A percentile compares a stretch with the other conserved stretches of the same genome.
phyloP scores from a whole-genome alignment of 2,113 vertebrate genomes.

The Neolamprologus sp. region DNA sequence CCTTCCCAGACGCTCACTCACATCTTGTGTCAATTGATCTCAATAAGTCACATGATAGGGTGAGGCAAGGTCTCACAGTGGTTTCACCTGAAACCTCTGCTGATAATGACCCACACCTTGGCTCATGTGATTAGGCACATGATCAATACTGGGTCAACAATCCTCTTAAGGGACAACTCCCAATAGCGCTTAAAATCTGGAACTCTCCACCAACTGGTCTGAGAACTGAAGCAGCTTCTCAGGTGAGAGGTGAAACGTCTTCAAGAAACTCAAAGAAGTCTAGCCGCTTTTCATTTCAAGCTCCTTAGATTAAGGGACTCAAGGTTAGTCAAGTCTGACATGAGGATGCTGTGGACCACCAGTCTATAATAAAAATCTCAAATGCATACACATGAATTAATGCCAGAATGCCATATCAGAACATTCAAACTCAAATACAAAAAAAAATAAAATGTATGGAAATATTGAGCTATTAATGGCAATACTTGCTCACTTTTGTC shows the following conservation, averaged over 20 bases:
- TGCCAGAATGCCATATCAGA: background rate
- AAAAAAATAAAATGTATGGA: background rate
- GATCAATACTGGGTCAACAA: background rate
- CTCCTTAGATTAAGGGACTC: background rate
- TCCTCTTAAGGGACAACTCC: background rate
- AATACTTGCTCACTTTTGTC: conserved; percentile 76
- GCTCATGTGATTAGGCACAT: background rate
- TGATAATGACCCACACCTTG: background rate
- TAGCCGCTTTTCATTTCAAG: background rate
- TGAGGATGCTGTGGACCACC: background rate
- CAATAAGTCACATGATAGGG: background rate
- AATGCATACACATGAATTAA: background rate
- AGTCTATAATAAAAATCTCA: background rate
- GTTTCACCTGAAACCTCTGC: background rate
- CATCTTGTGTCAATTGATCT: background rate
- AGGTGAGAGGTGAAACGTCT: background rate
- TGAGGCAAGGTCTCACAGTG: background rate
- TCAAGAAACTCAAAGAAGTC: background rate
- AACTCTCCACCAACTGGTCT: background rate
- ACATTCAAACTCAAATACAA: background rate
- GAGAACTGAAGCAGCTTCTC: background rate
- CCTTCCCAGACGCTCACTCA: accelerated
- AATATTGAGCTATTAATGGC: background rate
- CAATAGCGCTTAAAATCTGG: background rate
- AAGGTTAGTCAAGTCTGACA: background rate